Evolutionary conservation across 2,888 invertebrate genomes (phyloP).

Genomic region (Myathropa florea): DNA sequence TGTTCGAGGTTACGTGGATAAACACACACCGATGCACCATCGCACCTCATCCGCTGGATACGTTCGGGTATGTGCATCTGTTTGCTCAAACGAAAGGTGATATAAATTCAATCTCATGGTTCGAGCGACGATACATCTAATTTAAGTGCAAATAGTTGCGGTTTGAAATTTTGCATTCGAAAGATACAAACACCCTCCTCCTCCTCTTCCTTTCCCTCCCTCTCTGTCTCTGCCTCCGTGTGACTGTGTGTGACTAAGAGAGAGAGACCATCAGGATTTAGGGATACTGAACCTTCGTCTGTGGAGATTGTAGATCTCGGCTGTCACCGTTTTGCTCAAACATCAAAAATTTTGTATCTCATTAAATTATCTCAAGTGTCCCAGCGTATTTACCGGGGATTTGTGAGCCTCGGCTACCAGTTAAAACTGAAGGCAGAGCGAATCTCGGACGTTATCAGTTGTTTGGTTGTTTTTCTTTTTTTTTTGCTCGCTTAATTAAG

Average conservation of each 20-base stretch:
- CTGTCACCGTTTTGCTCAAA: background rate
- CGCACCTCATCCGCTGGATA: too few species aligned
- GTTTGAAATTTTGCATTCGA: too few species aligned
- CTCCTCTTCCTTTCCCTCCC: too few species aligned
- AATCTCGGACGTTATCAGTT: conserved; percentile 4
- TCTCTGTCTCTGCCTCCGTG: too few species aligned
- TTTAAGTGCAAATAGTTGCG: background rate
- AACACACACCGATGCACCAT: too few species aligned
- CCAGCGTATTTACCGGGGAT: conserved; percentile 23
- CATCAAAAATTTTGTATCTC: background rate
- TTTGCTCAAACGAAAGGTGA: background rate
- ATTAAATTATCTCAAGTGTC: background rate
- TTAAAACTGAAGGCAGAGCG: background rate
- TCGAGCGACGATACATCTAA: background rate
- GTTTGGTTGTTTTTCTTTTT: background rate
- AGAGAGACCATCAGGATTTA: too few species aligned
- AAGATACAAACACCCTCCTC: too few species aligned
- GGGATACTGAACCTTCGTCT: too few species aligned
- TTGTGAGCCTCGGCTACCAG: conserved; percentile 29
- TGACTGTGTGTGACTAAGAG: too few species aligned
- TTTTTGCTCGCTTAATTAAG: conserved; percentile 1
- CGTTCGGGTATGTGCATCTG: background rate
- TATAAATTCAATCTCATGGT: background rate
- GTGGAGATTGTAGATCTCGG: background rate
- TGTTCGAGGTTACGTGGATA: too few species aligned